These are phyloP conservation scores for Silurus meridionalis DNA, from an alignment of 2,113 vertebrate genomes.

Conservation along the genomic window DNA sequence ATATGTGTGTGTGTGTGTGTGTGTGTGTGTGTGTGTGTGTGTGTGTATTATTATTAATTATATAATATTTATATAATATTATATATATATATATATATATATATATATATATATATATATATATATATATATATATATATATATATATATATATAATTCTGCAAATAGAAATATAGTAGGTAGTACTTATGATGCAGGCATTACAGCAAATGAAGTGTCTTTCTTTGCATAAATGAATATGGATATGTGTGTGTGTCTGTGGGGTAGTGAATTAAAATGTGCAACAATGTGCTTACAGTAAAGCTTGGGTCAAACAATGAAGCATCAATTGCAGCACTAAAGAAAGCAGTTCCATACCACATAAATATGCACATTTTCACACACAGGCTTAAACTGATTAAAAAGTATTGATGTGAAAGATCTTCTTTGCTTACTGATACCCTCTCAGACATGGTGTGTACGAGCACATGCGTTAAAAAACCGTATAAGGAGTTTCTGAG, in stretches of 20 bases:
- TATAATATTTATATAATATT: too few species aligned
- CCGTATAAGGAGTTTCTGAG: not conserved
- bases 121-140: too few species aligned
- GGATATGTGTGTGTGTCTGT: not conserved
- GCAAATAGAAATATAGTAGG: not conserved
- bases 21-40: too few species aligned
- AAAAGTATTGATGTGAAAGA: not conserved
- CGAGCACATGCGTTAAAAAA: not conserved
- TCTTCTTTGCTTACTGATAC: not conserved
- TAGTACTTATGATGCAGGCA: not conserved
- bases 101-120: too few species aligned
- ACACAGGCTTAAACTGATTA: slow-evolving; percentile 23
- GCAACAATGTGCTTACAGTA: not conserved
- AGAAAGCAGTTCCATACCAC: slow-evolving; percentile 28
- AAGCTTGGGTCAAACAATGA: slow-evolving; percentile 19
- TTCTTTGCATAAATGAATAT: slow-evolving; percentile 5
- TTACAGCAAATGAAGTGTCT: slow-evolving; percentile 10
- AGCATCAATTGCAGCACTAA: slow-evolving; percentile 37
- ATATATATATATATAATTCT: not conserved
- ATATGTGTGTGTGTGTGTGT: too few species aligned
- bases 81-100: too few species aligned
- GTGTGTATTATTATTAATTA: too few species aligned
- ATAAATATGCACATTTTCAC: slow-evolving; percentile 7
- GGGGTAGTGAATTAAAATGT: slow-evolving; percentile 26
- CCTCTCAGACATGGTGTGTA: not conserved